These are phyloP conservation scores for Drosophila nr. medialis DNA, from an alignment of 2,888 invertebrate species.

Conservation along the genomic window DNA sequence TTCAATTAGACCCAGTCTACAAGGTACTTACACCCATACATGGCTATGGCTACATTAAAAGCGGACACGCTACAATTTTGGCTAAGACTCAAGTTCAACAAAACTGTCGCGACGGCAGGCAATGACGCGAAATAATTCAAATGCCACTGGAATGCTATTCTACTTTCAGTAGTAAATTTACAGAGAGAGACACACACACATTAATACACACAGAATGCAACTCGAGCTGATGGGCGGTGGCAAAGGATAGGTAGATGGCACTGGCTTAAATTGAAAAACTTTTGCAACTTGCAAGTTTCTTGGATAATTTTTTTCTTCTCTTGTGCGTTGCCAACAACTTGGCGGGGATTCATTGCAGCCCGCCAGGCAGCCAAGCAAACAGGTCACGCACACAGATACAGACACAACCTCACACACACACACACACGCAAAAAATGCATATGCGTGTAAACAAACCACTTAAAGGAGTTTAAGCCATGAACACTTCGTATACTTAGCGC, in stretches of 20 bases:
- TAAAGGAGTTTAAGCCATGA: slow-evolving; percentile 25
- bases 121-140: slow-evolving; percentile 69
- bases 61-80: slow-evolving; percentile 20
- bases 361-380: slow-evolving; percentile 38
- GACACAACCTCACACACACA: slow-evolving; percentile 4
- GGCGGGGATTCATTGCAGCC: slow-evolving; percentile 64
- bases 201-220: slow-evolving; percentile 17
- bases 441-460: slow-evolving; percentile 28
- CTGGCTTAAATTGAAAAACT: slow-evolving; percentile 75
- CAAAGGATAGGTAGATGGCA: slow-evolving; percentile 5
- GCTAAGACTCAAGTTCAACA: slow-evolving; percentile 45
- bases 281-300: slow-evolving; percentile 71
- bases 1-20: slow-evolving; percentile 53
- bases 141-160: slow-evolving; percentile 56
- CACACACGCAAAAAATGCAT: slow-evolving; percentile 14
- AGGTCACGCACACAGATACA: slow-evolving; percentile 30
- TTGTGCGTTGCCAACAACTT: slow-evolving; percentile 49
- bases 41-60: slow-evolving; percentile 38
- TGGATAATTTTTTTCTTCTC: slow-evolving; percentile 28
- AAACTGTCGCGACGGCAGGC: slow-evolving; percentile 53
- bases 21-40: slow-evolving; percentile 16
- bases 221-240: slow-evolving; percentile 5
- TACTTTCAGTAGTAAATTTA: slow-evolving; percentile 72
- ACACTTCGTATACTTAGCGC: slow-evolving; percentile 38
- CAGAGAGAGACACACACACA: slow-evolving; percentile 33